Conservation (phyloP, 1,140 invertebrate species). For the Olivierus martensii region DNA sequence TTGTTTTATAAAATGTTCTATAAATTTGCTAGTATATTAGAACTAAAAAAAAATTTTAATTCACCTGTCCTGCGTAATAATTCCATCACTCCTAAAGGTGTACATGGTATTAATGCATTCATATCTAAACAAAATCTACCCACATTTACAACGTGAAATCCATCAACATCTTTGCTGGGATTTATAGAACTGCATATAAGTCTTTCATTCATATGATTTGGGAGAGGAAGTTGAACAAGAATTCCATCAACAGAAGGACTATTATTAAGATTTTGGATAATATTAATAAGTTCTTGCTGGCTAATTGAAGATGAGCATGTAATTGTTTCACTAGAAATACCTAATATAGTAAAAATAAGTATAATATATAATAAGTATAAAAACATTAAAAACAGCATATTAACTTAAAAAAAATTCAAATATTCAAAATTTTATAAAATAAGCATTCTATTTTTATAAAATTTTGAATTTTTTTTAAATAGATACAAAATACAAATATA, state of each 20-base stretch:
- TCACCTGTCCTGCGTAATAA: conserved; percentile 56
- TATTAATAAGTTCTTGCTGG: conserved; percentile 53
- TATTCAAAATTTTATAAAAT: too few species aligned
- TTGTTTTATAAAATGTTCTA: too few species aligned
- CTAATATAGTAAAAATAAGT: conserved; percentile 24
- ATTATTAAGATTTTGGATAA: conserved; percentile 53
- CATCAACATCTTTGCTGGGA: conserved; percentile 79
- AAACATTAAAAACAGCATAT: background rate
- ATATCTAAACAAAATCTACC: conserved; percentile 60
- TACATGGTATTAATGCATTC: conserved; percentile 74
- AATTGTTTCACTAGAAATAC: conserved; percentile 48
- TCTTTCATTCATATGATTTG: conserved; percentile 66
- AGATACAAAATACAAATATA: too few species aligned
- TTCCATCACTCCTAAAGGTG: conserved; percentile 82
- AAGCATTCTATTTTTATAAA: too few species aligned
- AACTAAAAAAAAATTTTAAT: background rate
- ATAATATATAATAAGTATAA: background rate
- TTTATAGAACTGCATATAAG: conserved; percentile 62
- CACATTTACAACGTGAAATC: conserved; percentile 79
- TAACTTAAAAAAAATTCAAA: too few species aligned
- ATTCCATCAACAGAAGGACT: conserved; percentile 82
- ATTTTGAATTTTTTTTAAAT: too few species aligned
- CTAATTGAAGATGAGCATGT: conserved; percentile 56
- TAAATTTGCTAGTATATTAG: too few species aligned
- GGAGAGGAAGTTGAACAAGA: conserved; percentile 87